Percentiles rank a stretch among this genome's conserved stretches.
These are phyloP conservation scores for Caenorhabditis briggsae DNA, from an alignment of 1,140 invertebrate genomes.

Conservation along the genomic window DNA sequence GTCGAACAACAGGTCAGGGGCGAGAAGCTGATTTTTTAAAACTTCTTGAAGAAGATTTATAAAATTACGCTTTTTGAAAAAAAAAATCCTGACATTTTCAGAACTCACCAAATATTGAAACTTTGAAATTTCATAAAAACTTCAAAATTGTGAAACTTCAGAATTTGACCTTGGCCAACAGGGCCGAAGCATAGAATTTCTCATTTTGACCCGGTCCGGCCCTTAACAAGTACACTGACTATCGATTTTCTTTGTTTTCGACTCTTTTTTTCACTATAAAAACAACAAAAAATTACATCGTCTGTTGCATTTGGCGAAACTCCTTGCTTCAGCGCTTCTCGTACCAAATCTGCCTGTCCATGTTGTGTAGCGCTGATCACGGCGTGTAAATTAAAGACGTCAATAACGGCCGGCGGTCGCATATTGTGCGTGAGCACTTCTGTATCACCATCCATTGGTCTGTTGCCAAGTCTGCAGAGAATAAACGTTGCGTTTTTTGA, in stretches of 20 bases:
- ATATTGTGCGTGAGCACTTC: slow-evolving; percentile 47
- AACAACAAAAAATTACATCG: slow-evolving; percentile 24
- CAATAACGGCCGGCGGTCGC: neutral
- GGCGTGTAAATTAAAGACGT: neutral
- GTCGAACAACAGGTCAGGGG: no score
- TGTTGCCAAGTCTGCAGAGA: slow-evolving; percentile 19
- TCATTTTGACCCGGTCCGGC: no score
- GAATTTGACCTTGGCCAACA: no score
- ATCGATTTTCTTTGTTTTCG: neutral
- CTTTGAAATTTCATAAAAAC: no score
- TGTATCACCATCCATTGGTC: slow-evolving; percentile 47
- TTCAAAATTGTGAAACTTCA: no score
- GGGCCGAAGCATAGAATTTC: no score
- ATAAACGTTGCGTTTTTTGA: neutral
- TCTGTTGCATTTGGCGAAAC: slow-evolving; percentile 38
- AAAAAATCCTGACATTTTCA: no score
- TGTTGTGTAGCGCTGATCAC: slow-evolving; percentile 42
- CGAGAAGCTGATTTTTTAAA: no score
- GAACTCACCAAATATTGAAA: no score
- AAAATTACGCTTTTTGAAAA: no score
- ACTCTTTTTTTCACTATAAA: neutral
- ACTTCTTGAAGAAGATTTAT: no score
- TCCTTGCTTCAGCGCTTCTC: neutral
- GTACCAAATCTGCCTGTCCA: neutral
- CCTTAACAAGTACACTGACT: no score